Percentiles rank a stretch among this genome's conserved stretches.
Conservation (phyloP, 2,113 vertebrate species). For the Morone saxatilis region DNA sequence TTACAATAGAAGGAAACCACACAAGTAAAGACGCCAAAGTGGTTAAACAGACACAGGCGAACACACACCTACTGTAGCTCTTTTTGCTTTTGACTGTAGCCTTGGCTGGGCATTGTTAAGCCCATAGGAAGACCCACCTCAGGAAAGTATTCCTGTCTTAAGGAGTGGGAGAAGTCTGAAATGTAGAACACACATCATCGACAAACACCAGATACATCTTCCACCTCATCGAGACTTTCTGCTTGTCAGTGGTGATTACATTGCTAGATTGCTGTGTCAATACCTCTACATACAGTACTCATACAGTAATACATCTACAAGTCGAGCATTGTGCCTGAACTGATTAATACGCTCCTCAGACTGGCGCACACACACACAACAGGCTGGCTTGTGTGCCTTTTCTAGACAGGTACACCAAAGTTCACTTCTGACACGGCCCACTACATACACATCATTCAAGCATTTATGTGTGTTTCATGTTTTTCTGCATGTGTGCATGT, state of each 20-base stretch:
- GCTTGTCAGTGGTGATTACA: constrained; percentile 41
- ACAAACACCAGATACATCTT: constrained; percentile 45
- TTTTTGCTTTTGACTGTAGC: constrained; percentile 21
- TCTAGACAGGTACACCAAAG: constrained; percentile 10
- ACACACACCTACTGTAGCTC: constrained; percentile 41
- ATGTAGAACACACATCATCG: constrained; percentile 24
- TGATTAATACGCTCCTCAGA: constrained; percentile 13
- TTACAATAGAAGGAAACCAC: constrained; percentile 77
- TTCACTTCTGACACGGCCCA: constrained; percentile 31
- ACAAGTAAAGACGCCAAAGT: constrained; percentile 28
- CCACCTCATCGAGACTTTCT: constrained; percentile 33
- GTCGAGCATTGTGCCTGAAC: constrained; percentile 7
- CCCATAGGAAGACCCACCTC: constrained; percentile 80
- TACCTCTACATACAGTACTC: too few species aligned
- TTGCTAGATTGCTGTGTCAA: not conserved
- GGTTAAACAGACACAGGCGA: constrained; percentile 39
- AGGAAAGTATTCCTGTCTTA: constrained; percentile 71
- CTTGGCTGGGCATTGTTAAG: constrained; percentile 55
- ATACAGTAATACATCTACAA: not conserved
- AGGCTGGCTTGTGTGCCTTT: not conserved
- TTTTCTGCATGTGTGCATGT: not conserved
- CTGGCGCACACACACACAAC: constrained; percentile 25
- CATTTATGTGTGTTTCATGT: not conserved
- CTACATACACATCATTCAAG: constrained; percentile 39
- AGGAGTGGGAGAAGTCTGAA: constrained; percentile 59